Evolutionary conservation across 2,113 vertebrate genomes (phyloP).

Genomic region (Natator depressus): DNA sequence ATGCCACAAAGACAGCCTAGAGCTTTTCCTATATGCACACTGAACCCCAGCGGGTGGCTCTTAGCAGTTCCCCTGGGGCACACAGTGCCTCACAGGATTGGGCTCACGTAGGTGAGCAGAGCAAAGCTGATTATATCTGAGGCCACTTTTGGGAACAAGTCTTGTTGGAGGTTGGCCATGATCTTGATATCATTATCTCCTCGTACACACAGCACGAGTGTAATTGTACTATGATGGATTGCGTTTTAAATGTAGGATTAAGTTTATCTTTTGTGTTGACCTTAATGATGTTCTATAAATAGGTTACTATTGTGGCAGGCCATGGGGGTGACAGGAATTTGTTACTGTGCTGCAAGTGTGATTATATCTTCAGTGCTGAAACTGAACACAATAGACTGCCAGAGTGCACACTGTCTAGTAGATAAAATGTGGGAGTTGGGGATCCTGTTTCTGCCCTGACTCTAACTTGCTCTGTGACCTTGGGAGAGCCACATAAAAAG

Average conservation of each 20-base stretch:
- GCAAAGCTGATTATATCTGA: accelerated
- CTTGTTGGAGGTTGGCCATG: background rate
- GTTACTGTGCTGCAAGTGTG: background rate
- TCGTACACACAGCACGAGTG: accelerated
- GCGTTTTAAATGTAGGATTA: background rate
- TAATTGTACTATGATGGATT: background rate
- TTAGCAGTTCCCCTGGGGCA: accelerated
- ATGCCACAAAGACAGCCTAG: background rate
- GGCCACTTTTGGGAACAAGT: background rate
- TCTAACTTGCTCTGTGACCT: background rate
- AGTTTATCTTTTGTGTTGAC: background rate
- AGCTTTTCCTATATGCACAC: accelerated
- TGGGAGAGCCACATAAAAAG: background rate
- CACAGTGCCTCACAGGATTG: background rate
- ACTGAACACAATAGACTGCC: background rate
- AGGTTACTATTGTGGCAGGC: accelerated
- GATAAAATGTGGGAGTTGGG: background rate
- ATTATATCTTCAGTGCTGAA: accelerated
- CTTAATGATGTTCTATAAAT: background rate
- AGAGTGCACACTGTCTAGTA: background rate
- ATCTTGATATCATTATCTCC: background rate
- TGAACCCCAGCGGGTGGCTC: background rate
- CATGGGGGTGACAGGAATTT: background rate
- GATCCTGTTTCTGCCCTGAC: background rate
- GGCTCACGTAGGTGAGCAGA: background rate